Percentiles rank a stretch among this genome's conserved stretches.
phyloP scores from a whole-genome alignment of 1,140 invertebrate genomes.

The Penaeus vannamei region DNA sequence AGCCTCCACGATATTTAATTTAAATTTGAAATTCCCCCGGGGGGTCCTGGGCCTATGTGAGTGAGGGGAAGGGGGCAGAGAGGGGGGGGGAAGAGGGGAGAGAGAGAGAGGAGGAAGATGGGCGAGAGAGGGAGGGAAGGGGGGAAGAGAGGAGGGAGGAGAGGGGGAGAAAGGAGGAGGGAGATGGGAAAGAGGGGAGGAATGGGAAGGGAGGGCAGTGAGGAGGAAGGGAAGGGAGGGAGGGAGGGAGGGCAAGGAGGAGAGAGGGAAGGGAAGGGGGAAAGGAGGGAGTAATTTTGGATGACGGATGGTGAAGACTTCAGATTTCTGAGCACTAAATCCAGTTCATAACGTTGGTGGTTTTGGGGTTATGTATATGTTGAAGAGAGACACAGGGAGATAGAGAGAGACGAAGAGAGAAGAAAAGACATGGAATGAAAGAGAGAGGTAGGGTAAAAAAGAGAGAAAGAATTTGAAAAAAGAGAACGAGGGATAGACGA shows the following conservation, averaged over 20 bases:
- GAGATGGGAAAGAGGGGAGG: neutral
- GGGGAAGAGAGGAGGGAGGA: too few species aligned
- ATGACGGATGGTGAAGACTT: conserved; percentile 55
- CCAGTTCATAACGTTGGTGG: conserved; percentile 12
- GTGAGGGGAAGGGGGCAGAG: neutral
- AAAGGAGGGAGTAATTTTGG: conserved; percentile 46
- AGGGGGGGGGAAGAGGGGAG: neutral
- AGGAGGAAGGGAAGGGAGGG: neutral
- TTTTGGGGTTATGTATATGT: neutral
- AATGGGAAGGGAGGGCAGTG: neutral
- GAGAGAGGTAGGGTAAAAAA: too few species aligned
- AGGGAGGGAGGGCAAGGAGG: neutral
- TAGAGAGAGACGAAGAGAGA: neutral
- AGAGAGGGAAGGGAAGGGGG: neutral
- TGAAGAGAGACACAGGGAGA: conserved; percentile 4
- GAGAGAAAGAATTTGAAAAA: neutral
- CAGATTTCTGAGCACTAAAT: conserved; percentile 45
- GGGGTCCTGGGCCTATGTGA: neutral
- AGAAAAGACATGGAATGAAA: neutral
- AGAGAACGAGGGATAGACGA: neutral
- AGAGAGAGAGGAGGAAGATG: too few species aligned
- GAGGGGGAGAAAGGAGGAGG: too few species aligned
- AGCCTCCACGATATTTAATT: conserved; percentile 58
- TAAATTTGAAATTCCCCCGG: conserved; percentile 55
- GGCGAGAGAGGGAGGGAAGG: neutral